Base-by-base conservation (phyloP, 2,113 vertebrate genomes). In the Festucalex cinctus region DNA sequence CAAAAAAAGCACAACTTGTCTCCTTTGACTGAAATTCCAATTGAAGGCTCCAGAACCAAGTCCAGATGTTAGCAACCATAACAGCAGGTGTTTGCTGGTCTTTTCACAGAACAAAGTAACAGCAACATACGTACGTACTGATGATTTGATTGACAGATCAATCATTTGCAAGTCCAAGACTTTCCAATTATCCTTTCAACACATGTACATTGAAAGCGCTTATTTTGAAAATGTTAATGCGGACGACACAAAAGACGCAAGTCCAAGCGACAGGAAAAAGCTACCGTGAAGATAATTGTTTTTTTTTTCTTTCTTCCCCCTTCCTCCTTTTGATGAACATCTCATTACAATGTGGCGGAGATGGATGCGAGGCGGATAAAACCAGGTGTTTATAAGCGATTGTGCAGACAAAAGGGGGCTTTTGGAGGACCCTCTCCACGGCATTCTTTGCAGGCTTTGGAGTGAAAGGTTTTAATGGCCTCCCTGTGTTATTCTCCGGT, bases 391-490 rank as follows among this genome's bases (percentile, higher is more conserved):
- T 83, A 62, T 75, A 39, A 78, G 72, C 62, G 75, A 64, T 73
- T 84, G 63, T 83, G 83, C 56, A 69, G 68, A 77, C 66, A 70
- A 82, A 85, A 77, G 69, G 69, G 79, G 48, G 49, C 22, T 64
- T 44, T 70, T 70, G 44, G 56, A 82, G 80, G 32, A 69, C 68
- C 69, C 75, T 70, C 54, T 77, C 70, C 51, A 3, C 72, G 43
- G 69, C 51, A 74, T 82, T 82, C 70, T 79, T 79, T 71, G 53
- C 80, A 75, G 44, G 36, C 71, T 78, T 71, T 35, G 28, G 74
- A 87, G 80, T 78, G 76, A 84, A 74, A 75, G 83, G 73, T 85
- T 84, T 82, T 82, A 88, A 88, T 86, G 80, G 83, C 69, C 77
- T 83, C 80, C 70, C 75, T 63, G 78, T 83, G 74, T 84, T 85